Evolutionary conservation across 1,140 invertebrate genomes (phyloP).

Genomic region (Ridgeia piscesae): DNA sequence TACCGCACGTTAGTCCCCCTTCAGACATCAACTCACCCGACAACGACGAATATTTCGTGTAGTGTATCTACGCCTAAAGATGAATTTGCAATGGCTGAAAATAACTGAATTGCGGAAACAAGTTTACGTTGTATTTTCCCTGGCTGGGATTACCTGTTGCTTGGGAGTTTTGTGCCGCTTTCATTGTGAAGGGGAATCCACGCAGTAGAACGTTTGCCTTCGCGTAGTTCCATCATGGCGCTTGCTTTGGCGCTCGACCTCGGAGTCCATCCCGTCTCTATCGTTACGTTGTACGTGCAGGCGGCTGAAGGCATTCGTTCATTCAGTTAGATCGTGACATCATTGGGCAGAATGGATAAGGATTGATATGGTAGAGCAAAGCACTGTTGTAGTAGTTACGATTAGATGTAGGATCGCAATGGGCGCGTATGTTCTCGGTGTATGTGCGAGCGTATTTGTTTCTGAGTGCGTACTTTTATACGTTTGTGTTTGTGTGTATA

Average conservation of each 20-base stretch:
- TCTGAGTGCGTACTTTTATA: neutral
- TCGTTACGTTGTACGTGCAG: neutral
- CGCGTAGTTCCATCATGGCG: neutral
- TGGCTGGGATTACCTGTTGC: neutral
- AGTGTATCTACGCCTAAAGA: too few species aligned
- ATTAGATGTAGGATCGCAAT: neutral
- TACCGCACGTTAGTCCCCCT: too few species aligned
- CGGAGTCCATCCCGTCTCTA: neutral
- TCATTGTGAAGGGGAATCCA: neutral
- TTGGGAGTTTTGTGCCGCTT: neutral
- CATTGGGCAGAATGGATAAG: neutral
- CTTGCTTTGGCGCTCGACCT: neutral
- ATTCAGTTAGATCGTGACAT: neutral
- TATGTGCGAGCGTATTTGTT: neutral
- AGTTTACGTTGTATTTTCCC: neutral
- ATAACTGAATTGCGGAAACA: too few species aligned
- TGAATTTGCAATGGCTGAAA: too few species aligned
- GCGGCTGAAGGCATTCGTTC: neutral
- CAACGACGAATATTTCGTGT: too few species aligned
- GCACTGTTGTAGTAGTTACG: neutral
- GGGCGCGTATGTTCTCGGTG: too few species aligned
- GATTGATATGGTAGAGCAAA: neutral
- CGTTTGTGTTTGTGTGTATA: neutral
- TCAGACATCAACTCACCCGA: too few species aligned
- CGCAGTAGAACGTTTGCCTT: neutral